Conservation (phyloP, 2,888 invertebrate genomes). For the Drosophila ustulata region DNA sequence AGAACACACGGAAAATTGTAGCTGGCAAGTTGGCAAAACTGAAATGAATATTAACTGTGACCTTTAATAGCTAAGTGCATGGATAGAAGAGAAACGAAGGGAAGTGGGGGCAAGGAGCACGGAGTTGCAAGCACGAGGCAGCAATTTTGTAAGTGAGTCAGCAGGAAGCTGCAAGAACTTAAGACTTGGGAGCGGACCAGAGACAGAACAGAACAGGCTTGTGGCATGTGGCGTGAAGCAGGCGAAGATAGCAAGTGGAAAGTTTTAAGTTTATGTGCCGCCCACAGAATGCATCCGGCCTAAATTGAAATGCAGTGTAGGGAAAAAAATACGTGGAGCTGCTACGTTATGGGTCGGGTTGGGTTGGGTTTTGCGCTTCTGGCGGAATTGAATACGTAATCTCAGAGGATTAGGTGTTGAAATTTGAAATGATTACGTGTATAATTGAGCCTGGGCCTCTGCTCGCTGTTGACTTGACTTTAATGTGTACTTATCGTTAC, state of each 20-base stretch:
- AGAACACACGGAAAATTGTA: slow-evolving; percentile 37
- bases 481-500: slow-evolving; percentile 22
- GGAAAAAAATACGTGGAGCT: not conserved
- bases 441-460: slow-evolving; percentile 34
- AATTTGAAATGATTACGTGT: slow-evolving; percentile 56
- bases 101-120: not conserved
- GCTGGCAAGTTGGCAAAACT: slow-evolving; percentile 59
- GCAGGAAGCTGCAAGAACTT: slow-evolving; percentile 56
- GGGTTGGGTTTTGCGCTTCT: slow-evolving; percentile 6
- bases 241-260: slow-evolving; percentile 42
- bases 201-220: slow-evolving; percentile 6
- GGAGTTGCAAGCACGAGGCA: slow-evolving; percentile 34
- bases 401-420: slow-evolving; percentile 67
- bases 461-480: slow-evolving; percentile 19
- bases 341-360: not conserved
- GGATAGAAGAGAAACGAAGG: slow-evolving; percentile 10
- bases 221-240: slow-evolving; percentile 9
- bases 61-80: slow-evolving; percentile 71
- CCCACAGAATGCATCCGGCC: slow-evolving; percentile 42
- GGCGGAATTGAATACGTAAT: slow-evolving; percentile 73
- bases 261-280: slow-evolving; percentile 59
- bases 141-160: slow-evolving; percentile 56
- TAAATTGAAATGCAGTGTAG: slow-evolving; percentile 58
- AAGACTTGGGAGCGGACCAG: slow-evolving; percentile 9
- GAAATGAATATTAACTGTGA: slow-evolving; percentile 80